Evolutionary conservation across 2,113 vertebrate species (phyloP), one percentile per base, ranked within the genome.

Genomic region (Pseudorectes ferrugineus): DNA sequence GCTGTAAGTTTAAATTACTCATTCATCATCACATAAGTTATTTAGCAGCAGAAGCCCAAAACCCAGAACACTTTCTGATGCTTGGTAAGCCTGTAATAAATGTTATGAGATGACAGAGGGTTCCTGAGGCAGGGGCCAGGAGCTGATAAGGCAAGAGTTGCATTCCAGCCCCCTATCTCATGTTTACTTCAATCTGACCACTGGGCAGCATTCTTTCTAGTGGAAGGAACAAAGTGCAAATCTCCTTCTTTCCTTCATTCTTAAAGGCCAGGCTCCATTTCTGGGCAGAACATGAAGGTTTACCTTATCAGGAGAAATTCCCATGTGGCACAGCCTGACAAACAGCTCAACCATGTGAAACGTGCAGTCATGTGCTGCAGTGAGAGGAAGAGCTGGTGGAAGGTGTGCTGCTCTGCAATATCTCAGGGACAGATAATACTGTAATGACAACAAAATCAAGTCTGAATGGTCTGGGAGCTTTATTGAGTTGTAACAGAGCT

Each of bases 221-320:
- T 33, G 63, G 48, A 96, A 93, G 55, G 61, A 93, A 65, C 35
- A 86, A 90, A 77, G 68, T 8, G 48, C n/a, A 51, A 88, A 81
- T 83, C 61, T 78, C 76, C 70, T 61, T 12, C 42, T 91, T 82
- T 36, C 81, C 78, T 92, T 85, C 51, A 43, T 81, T 74, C 65
- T 92, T 75, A 26, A 74, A 59, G 55, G 23, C 63, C 59, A 52
- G 55, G 61, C 28, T 77, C 51, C 18, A 7, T 86, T 94, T 85
- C 77, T 62, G 54, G 70, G 29, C 40, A 83, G 85, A 66, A 36
- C 4, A 8, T 4, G 28, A 65, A 36, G 59, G 43, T 59, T 93
- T 88, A 52, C 90, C 75, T 94, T 92, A 86, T 92, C 82, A 72
- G 75, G 85, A 96, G 85, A 92, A 74, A 79, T 48, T 80, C 40